Base-by-base conservation (phyloP, 2,888 invertebrate species). In the Netelia melanura region DNA sequence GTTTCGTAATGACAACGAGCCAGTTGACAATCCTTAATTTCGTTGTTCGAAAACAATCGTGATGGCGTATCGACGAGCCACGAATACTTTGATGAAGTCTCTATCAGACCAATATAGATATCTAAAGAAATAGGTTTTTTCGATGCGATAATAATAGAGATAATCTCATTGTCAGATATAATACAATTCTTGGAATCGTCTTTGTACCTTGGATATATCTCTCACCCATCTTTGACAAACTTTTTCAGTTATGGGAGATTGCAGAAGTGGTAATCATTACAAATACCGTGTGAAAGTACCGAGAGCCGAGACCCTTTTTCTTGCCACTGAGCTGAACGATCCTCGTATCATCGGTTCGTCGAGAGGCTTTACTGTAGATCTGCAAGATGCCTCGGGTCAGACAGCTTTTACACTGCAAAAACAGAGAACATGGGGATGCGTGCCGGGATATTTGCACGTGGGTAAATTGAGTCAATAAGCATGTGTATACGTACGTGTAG, bases 361-460 rank as follows among this genome's bases (percentile, higher is more conserved):
- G 0, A 95, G 98, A 25, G 96, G 97, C 0, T 98, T 98, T 93
- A 95, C 95, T 85, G 96, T 98, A 95, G 96, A 96, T 90, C 94
- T 98, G 0, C 95, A 97, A 85, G 98, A 98, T 93, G 97, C 96
- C 92, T 96, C 96, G n/a, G 96, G 97, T 86, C 97, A 97, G 90
- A 97, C 97, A 92, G 97, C 98, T 0, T 95, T 98, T 91, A 95
- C 97, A 82, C 94, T 98, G 58, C 88, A 77, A 25, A 92, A 92
- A 71, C 92, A 92, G 54, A 61, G 90, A 8, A 88, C 87, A 25
- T 91, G 90, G 89, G 90, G 89, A 38, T 91, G 88, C 82, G 25
- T 90, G 0, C 90, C 91, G 43, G 89, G 89, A 65, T 89, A 87
- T 65, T 85, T 90, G n/a, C 92, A 91, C 86, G 92, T 92, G 48